Evolutionary conservation across 2,888 invertebrate species (phyloP).

Genomic region (Trisateles emortualis): DNA sequence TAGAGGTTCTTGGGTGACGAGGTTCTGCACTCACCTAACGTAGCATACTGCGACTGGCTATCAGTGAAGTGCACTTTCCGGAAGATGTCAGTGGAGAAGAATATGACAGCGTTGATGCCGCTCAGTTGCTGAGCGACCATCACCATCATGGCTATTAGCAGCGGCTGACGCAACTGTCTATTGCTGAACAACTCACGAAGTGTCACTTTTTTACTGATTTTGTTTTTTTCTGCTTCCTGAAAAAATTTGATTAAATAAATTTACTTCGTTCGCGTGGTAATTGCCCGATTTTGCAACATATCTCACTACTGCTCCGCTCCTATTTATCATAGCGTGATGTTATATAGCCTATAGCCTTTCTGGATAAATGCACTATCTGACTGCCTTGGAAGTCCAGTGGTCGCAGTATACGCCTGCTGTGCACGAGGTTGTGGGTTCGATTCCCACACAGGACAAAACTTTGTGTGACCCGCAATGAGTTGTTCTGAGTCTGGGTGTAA

Average conservation of each 20-base stretch:
- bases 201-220: slow-evolving; percentile 87
- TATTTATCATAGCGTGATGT: too few species aligned
- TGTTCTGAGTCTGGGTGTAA: too few species aligned
- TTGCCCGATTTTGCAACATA: too few species aligned
- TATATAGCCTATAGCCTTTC: too few species aligned
- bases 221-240: slow-evolving; percentile 86
- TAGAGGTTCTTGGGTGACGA: neutral
- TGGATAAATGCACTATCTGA: too few species aligned
- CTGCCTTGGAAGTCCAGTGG: too few species aligned
- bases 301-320: too few species aligned
- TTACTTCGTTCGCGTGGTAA: neutral
- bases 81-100: slow-evolving; percentile 95
- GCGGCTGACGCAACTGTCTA: slow-evolving; percentile 90
- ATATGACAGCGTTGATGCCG: slow-evolving; percentile 96
- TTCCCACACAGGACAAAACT: too few species aligned
- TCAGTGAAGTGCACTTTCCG: slow-evolving; percentile 88
- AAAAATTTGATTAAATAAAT: neutral
- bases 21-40: slow-evolving; percentile 81
- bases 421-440: too few species aligned
- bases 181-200: slow-evolving; percentile 91
- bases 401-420: too few species aligned
- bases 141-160: slow-evolving; percentile 92
- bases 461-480: too few species aligned
- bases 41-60: slow-evolving; percentile 91
- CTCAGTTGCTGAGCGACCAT: slow-evolving; percentile 96